Conservation (phyloP, 2,888 invertebrate genomes). For the Aspidapion aeneum region DNA sequence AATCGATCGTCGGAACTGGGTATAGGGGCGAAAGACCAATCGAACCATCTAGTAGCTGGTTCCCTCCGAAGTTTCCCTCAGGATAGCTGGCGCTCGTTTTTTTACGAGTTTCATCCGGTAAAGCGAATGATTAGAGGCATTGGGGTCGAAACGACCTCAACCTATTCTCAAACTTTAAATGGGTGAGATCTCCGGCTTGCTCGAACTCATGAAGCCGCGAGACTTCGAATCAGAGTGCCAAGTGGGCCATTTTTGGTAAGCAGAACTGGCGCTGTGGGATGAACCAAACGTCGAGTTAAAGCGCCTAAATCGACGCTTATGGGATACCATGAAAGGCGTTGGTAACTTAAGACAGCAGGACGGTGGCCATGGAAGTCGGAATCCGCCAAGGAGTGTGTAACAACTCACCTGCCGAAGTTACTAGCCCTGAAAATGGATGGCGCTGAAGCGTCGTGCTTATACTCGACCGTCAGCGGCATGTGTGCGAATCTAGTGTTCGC, state of each 20-base stretch:
- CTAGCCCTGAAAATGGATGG: constrained; percentile 64
- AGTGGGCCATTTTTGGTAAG: constrained; percentile 75
- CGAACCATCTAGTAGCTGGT: constrained; percentile 77
- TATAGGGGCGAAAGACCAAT: constrained; percentile 70
- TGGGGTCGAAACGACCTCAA: constrained; percentile 66
- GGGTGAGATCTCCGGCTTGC: constrained; percentile 64
- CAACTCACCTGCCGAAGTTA: constrained; percentile 59
- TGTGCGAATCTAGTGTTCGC: constrained; percentile 39
- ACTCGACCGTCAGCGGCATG: constrained; percentile 45
- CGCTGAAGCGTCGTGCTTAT: constrained; percentile 57
- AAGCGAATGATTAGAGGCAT: constrained; percentile 73
- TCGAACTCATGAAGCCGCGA: constrained; percentile 32
- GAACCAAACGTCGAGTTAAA: constrained; percentile 68
- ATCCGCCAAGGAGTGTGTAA: constrained; percentile 57
- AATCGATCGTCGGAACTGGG: constrained; percentile 75
- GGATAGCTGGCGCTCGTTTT: constrained; percentile 43
- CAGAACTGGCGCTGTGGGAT: constrained; percentile 79
- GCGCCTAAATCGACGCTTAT: constrained; percentile 61
- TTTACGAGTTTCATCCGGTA: constrained; percentile 62
- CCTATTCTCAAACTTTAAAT: constrained; percentile 78
- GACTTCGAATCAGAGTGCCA: constrained; percentile 48
- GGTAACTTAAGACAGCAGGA: constrained; percentile 56
- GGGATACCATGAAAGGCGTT: constrained; percentile 61
- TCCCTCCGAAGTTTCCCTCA: constrained; percentile 74
- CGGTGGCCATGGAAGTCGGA: constrained; percentile 75